A percentile compares a stretch with the other conserved stretches of the same genome.
Conservation (phyloP, 2,113 vertebrate genomes). For the Toxostoma redivivum region DNA sequence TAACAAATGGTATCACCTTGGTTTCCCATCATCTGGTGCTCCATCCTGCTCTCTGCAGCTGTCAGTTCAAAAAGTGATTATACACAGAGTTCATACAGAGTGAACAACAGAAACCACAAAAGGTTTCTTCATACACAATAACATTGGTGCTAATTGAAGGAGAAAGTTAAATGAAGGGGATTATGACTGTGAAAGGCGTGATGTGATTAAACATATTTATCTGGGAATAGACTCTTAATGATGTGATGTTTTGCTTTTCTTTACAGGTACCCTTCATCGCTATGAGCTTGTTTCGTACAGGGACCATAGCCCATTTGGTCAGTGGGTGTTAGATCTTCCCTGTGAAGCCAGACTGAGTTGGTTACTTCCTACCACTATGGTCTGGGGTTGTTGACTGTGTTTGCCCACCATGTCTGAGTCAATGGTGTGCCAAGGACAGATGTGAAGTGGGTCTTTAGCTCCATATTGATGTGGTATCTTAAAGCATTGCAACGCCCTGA, state of each 20-base stretch:
- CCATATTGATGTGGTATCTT: background rate
- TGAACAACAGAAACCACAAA: background rate
- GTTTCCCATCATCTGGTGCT: background rate
- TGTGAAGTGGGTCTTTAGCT: background rate
- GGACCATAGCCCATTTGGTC: background rate
- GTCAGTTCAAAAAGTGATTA: background rate
- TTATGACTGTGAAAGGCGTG: background rate
- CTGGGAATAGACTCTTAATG: background rate
- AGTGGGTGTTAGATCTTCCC: background rate
- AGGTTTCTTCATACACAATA: background rate
- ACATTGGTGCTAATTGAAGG: background rate
- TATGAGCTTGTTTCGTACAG: background rate
- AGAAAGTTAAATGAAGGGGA: background rate
- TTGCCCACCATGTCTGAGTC: background rate
- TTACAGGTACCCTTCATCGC: constrained; percentile 41
- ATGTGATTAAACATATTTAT: background rate
- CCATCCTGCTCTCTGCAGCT: background rate
- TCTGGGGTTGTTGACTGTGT: background rate
- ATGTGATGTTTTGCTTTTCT: constrained; percentile 4
- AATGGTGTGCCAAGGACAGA: background rate
- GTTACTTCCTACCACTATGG: background rate
- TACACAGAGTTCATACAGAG: background rate
- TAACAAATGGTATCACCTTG: background rate
- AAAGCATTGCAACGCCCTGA: background rate
- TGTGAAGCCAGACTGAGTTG: background rate